Evolutionary conservation across 2,888 invertebrate species (phyloP), one percentile per base, ranked within the genome.

Genomic region (Tineola bisselliella): DNA sequence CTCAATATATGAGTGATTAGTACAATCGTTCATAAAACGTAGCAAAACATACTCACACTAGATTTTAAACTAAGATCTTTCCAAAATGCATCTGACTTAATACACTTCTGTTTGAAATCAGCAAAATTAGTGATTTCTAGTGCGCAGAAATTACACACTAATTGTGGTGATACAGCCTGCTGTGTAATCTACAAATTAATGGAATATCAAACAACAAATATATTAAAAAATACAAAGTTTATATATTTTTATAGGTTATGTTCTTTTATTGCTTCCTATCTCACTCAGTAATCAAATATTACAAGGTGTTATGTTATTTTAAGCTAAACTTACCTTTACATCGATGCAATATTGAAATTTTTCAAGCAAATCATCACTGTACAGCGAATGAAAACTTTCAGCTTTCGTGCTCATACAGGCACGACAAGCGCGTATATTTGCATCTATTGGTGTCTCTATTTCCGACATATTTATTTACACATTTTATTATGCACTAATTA

Each of bases 261-360:
- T 25, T 4, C 6, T 2, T 25, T n/a, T 25, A 4, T 25, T 25
- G 25, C 25, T 25, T 6, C 25, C 6, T 25, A 25, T 25, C 6
- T 25, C 25, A 25, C 4, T 25, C 25, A 6, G 25, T 25, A 6
- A 25, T 25, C 4, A 25, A 25, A 25, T 25, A 25, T 25, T 25
- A 25, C 25, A 6, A 6, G 6, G 25, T n/a, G 10, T 31, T 10
- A 38, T n/a, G 38, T 38, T 38, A 38, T 38, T 1, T 38, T 38
- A 3, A 38, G 38, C 25, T 25, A 25, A 25, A 25, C 25, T 72
- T 68, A 78, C 79, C 57, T 64, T 61, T 33, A 77, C n/a, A 60
- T 71, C 74, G 60, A 73, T 66, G 66, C 77, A 77, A 66, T 66
- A 75, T 57, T 72, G 64, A 60, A 69, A 75, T 19, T 70, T 63